Evolutionary conservation across 2,113 vertebrate species (phyloP), one percentile per base, ranked within the genome.

Genomic region (Conger conger): DNA sequence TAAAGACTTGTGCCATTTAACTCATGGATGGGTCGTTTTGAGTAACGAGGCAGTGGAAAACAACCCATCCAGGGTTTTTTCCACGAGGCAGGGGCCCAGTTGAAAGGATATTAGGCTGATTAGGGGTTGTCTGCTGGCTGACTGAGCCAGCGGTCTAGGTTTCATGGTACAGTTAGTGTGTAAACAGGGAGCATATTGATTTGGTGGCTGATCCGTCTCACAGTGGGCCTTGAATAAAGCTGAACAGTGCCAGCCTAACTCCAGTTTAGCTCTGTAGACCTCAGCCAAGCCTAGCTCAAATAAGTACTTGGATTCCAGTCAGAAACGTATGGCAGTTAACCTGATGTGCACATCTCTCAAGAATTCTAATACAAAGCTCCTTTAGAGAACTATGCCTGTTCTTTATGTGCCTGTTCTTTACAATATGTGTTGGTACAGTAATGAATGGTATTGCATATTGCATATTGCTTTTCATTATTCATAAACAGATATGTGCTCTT

Each of bases 121-220:
- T 45, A 45, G 42, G 33, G 80, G 30, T 36, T 38, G 63, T 85
- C 42, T 81, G 63, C 20, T 40, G 63, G 80, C 37, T 54, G 84
- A 76, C 9, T 54, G 60, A 53, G 60, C 63, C 84, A 82, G 68
- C 33, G 15, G 68, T 54, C 45, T 60, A 42, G 35, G 79, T 54
- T 76, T 54, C 80, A 77, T 23, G 80, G 40, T 82, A 20, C 40
- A 33, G n/a, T 68, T 8, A 76, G 50, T 40, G 79, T 82, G 80
- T 86, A 60, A 86, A 86, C 80, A 86, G 63, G n/a, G 84, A 82
- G 20, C 68, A 77, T 82, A 86, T 86, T 57, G 80, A 86, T 86
- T 82, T 82, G 42, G 84, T 63, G 76, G 84, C 80, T 23, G 8
- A 63, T 53, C 80, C 23, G 35, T 86, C 63, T 76, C 45, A 16